A percentile compares a stretch with the other conserved stretches of the same genome.
Conservation (phyloP, 1,140 invertebrate species). For the Ceratina calcarata region DNA sequence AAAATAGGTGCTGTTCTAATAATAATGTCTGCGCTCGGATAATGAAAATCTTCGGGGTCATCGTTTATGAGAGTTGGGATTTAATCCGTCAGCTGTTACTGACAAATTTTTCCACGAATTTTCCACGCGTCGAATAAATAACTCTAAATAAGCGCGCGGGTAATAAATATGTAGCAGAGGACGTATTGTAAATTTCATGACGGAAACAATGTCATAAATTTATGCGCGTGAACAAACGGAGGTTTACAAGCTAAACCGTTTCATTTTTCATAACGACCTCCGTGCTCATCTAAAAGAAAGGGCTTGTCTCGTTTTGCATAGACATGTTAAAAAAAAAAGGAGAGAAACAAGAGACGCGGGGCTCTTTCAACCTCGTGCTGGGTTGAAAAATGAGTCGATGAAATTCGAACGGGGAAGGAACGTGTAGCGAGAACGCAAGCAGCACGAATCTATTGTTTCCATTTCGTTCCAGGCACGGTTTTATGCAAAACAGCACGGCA, state of each 20-base stretch:
- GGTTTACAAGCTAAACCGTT: background rate
- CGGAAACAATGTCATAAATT: too few relatives aligned
- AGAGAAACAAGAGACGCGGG: background rate
- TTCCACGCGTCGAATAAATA: background rate
- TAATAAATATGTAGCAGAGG: background rate
- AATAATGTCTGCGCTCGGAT: background rate
- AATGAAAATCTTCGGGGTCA: background rate
- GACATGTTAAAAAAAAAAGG: background rate
- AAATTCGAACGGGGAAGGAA: background rate
- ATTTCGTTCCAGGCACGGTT: background rate
- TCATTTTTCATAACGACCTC: too few relatives aligned
- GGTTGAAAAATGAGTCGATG: background rate
- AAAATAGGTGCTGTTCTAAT: background rate
- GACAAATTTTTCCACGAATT: background rate
- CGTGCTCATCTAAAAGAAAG: too few relatives aligned
- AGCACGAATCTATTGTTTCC: background rate
- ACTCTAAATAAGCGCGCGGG: background rate
- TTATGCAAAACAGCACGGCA: conserved; percentile 12
- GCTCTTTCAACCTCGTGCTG: background rate
- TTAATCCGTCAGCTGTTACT: background rate
- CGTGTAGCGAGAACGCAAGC: background rate
- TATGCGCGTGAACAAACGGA: background rate
- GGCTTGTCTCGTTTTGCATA: background rate
- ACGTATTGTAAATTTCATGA: too few relatives aligned
- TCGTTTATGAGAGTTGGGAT: background rate